Evolutionary conservation across 1,140 invertebrate species (phyloP).

Genomic region (Artemia franciscana): DNA sequence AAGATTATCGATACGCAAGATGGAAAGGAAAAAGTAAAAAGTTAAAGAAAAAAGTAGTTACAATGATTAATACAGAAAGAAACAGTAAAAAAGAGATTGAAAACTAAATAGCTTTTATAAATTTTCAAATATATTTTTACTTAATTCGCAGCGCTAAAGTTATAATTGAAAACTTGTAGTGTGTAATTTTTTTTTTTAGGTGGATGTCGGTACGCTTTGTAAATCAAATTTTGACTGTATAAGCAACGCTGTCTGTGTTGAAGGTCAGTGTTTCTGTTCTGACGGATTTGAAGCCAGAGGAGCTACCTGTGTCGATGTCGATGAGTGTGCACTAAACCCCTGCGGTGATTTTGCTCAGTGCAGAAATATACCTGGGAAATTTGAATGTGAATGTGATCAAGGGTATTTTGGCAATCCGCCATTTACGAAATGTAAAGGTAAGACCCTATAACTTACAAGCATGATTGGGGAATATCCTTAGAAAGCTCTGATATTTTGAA

Average conservation of each 20-base stretch:
- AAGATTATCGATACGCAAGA: too few species aligned
- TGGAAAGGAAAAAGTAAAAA: too few species aligned
- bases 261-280: conserved; percentile 71
- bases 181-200: conserved; percentile 24
- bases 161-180: too few species aligned
- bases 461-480: background rate
- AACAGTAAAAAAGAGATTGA: too few species aligned
- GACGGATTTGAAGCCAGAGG: conserved; percentile 57
- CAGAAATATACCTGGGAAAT: conserved; percentile 56
- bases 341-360: conserved; percentile 63
- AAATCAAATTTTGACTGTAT: conserved; percentile 71
- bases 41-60: too few species aligned
- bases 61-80: too few species aligned
- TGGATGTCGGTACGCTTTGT: conserved; percentile 61
- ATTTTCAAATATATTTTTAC: too few species aligned
- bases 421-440: conserved; percentile 46
- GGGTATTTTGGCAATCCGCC: conserved; percentile 66
- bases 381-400: conserved; percentile 58
- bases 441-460: background rate
- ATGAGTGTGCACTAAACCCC: conserved; percentile 47
- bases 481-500: too few species aligned
- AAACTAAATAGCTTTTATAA: too few species aligned
- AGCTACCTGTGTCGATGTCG: conserved; percentile 48
- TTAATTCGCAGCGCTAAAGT: too few species aligned
- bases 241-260: conserved; percentile 68